Evolutionary conservation across 92 coral and sea anemone species (phyloP), one percentile per base, ranked within the genome.

Genomic region (Meandrina meandrites): DNA sequence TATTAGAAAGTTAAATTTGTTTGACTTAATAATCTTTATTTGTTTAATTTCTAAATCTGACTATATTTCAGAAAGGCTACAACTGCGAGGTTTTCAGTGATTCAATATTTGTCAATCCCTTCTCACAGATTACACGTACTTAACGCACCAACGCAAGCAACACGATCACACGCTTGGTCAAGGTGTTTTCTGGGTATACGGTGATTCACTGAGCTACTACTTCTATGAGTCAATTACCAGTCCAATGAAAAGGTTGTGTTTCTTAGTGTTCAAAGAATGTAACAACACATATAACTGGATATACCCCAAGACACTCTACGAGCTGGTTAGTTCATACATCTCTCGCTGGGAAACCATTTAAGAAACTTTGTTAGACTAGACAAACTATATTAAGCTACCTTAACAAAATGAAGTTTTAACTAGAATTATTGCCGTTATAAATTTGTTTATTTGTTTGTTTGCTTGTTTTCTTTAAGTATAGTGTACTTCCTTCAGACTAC

Each of bases 251-350:
- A 81, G 34, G 22, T 80, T 96, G 32, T 96, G 98, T 56, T 81
- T 76, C 0, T 37, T 79, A 78, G 83, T 87, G 37, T 96, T 96
- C 86, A 66, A 83, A n/a, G 70, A 79, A 24, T 96, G 98, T 48
- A 90, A 88, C 56, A 91, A 64, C 34, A 86, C 95, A 30, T 96
- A 96, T 78, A 96, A 96, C 92, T 96, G 98, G 98, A 94, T 96
- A 51, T 96, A 96, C 42, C 98, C 98, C 9, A 96, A 94, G 92
- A 90, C 90, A 30, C 87, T 95, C 31, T 96, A 96, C 45, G 95
- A 92, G 37, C 84, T 95, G 91, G 98, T 95, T 51, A 83, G 93
- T 54, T 2, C 7, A 17, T 57, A n/a, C n/a, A 60, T 21, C 2
- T 19, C 68, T 18, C 21, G 5, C 24, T 56, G 24, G 24, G 24